A percentile compares a stretch with the other conserved stretches of the same genome.
phyloP scores from a whole-genome alignment of 1,140 invertebrate genomes.

The Heliconius hewitsoni region DNA sequence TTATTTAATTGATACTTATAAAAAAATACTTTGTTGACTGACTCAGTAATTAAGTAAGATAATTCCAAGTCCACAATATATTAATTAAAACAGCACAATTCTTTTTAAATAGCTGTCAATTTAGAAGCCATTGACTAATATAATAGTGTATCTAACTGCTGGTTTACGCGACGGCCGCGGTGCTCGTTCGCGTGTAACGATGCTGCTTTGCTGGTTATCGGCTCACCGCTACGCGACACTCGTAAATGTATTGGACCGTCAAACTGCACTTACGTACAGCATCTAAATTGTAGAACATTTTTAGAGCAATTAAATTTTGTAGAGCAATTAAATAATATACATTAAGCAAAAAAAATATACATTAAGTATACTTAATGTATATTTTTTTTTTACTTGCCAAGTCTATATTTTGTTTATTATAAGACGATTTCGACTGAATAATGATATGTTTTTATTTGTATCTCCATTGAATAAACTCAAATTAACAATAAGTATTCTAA shows the following conservation, averaged over 20 bases:
- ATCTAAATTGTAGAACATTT: not conserved
- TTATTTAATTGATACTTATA: not conserved
- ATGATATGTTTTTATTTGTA: too few relatives aligned
- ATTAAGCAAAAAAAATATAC: too few relatives aligned
- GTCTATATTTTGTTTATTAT: too few relatives aligned
- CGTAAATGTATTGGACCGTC: slow-evolving; percentile 41
- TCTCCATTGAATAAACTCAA: too few relatives aligned
- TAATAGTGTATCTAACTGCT: not conserved
- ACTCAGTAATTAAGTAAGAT: not conserved
- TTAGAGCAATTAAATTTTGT: too few relatives aligned
- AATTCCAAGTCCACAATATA: not conserved
- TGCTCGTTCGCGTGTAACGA: slow-evolving; percentile 47
- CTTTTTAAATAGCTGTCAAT: not conserved
- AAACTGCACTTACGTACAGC: slow-evolving; percentile 28
- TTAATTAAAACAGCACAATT: not conserved
- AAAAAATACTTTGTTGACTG: not conserved
- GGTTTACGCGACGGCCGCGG: slow-evolving; percentile 20
- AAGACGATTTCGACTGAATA: not conserved
- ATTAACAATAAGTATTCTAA: not conserved
- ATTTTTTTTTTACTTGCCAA: too few relatives aligned
- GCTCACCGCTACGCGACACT: slow-evolving; percentile 46
- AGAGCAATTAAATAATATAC: too few relatives aligned
- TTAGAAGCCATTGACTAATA: not conserved
- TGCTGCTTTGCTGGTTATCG: slow-evolving; percentile 40
- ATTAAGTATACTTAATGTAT: too few relatives aligned